Conservation (phyloP, 2,797 vertebrate species). For the Chromis chromis region DNA sequence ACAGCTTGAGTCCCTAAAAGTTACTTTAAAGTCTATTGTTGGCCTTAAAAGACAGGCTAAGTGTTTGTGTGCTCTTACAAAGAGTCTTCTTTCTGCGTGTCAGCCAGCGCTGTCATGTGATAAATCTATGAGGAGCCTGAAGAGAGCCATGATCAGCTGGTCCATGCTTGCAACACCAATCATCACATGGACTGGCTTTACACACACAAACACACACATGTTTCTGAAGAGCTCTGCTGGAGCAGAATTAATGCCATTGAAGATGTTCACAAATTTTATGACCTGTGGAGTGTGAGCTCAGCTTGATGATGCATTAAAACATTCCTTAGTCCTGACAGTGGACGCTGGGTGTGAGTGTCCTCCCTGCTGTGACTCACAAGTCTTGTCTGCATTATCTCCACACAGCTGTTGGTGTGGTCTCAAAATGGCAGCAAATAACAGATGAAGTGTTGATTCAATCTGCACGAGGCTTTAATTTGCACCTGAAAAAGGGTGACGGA, state of each 20-base stretch:
- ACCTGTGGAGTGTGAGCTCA: conserved; percentile 44
- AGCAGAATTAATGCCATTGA: conserved; percentile 35
- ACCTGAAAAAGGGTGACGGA: conserved; percentile 54
- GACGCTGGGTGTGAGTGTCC: conserved; percentile 47
- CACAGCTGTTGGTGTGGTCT: conserved; percentile 26
- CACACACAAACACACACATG: conserved; percentile 22
- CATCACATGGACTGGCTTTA: conserved; percentile 45
- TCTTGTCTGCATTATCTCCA: conserved; percentile 26
- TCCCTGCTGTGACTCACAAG: conserved; percentile 56
- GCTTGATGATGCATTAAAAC: conserved; percentile 48
- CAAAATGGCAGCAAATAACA: conserved; percentile 6
- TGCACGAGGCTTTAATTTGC: conserved; percentile 62
- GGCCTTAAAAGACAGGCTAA: conserved; percentile 16
- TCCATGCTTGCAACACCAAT: conserved; percentile 33
- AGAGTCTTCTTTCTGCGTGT: conserved; percentile 68
- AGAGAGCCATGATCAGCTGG: conserved; percentile 61
- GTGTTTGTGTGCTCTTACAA: conserved; percentile 64
- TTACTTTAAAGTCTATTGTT: conserved; percentile 18
- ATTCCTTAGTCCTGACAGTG: conserved; percentile 64
- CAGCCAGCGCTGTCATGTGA: conserved; percentile 75
- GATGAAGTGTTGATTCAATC: conserved; percentile 51
- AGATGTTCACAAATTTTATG: conserved; percentile 34
- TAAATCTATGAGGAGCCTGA: conserved; percentile 70
- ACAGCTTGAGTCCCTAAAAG: conserved; percentile 27
- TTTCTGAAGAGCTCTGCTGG: conserved; percentile 10